Evolutionary conservation across 2,113 vertebrate species (phyloP).

Genomic region (Upupa epops): DNA sequence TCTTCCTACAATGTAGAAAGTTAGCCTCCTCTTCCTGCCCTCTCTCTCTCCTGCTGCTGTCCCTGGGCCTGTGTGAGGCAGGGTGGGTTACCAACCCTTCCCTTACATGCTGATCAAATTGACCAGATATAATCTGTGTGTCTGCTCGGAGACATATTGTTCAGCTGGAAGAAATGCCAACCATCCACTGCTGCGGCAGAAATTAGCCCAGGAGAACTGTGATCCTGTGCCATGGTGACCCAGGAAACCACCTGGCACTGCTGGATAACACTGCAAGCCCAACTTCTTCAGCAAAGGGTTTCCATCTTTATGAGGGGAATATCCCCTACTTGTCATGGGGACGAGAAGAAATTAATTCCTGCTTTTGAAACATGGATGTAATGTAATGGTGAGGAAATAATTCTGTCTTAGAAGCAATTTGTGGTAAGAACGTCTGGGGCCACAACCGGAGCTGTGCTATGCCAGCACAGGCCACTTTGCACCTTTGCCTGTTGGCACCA

Average conservation of each 20-base stretch:
- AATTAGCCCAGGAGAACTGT: neutral
- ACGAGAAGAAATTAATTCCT: neutral
- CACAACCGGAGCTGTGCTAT: neutral
- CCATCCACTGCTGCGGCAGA: accelerated
- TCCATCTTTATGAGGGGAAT: neutral
- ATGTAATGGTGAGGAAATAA: neutral
- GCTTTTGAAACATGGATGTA: neutral
- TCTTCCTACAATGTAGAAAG: too few relatives aligned
- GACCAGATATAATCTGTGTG: neutral
- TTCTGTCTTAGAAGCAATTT: neutral
- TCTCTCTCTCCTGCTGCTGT: neutral
- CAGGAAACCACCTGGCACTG: accelerated
- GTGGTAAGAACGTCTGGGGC: neutral
- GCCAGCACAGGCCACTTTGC: neutral
- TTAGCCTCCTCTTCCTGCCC: too few relatives aligned
- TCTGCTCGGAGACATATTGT: accelerated
- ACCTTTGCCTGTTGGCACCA: neutral
- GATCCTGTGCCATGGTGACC: neutral
- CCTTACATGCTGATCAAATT: accelerated
- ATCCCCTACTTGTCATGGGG: neutral
- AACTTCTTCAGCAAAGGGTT: neutral
- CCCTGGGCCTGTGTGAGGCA: accelerated
- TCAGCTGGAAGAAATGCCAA: neutral
- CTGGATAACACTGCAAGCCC: neutral
- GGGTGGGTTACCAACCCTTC: neutral